Conservation (phyloP, 2,797 vertebrate genomes). For the Micrastur ruficollis region DNA sequence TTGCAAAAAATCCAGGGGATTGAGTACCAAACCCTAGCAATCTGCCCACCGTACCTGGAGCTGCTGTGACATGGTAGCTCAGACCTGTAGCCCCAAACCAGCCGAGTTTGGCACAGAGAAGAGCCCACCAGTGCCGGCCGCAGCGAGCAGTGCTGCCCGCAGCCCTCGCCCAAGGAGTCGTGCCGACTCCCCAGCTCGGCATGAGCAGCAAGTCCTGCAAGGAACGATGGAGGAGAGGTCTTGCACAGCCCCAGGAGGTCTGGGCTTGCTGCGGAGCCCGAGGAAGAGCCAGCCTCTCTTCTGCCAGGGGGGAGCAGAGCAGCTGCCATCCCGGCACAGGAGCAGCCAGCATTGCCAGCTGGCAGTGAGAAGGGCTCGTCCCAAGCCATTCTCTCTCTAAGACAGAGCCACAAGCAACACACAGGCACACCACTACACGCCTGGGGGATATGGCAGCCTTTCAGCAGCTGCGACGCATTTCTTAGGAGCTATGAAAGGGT, state of each 20-base stretch:
- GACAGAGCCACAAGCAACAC: not conserved
- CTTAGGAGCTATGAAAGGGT: not conserved
- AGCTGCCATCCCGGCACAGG: not conserved
- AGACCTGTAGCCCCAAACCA: not conserved
- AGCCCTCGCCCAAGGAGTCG: not conserved
- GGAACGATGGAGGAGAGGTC: not conserved
- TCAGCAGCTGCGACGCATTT: not conserved
- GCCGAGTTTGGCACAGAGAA: not conserved
- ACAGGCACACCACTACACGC: not conserved
- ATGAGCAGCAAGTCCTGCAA: not conserved
- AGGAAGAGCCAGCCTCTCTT: not conserved
- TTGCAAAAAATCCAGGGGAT: not conserved
- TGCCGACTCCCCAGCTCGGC: not conserved
- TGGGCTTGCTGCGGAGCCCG: not conserved
- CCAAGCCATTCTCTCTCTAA: not conserved
- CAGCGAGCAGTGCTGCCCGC: not conserved
- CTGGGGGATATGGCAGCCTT: not conserved
- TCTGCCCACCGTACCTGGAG: accelerated
- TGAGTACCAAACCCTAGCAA: not conserved
- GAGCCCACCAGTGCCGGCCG: accelerated
- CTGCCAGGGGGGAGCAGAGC: not conserved
- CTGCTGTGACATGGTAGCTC: accelerated
- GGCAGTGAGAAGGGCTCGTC: not conserved
- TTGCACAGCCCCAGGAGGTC: accelerated
- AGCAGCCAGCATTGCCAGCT: not conserved